A percentile compares a stretch with the other conserved stretches of the same genome.
These are phyloP conservation scores for Diaphora mendica DNA, from an alignment of 2,888 invertebrate species.

Conservation along the genomic window DNA sequence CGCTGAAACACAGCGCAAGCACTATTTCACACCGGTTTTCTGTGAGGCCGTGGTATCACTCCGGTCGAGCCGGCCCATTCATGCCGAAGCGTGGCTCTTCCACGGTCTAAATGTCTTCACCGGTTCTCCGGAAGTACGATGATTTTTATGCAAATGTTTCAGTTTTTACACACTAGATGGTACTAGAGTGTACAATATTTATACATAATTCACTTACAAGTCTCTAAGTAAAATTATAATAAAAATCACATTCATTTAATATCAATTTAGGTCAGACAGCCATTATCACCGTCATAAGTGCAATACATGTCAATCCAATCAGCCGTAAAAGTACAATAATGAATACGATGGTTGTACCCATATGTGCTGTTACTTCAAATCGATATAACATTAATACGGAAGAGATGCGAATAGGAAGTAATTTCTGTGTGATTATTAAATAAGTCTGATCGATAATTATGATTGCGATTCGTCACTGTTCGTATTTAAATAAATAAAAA, in stretches of 20 bases:
- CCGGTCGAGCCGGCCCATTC: no score
- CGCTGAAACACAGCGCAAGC: no score
- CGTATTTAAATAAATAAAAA: neutral
- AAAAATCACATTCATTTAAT: constrained; percentile 10
- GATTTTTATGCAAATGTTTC: neutral
- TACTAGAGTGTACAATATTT: neutral
- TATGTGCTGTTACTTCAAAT: constrained; percentile 10
- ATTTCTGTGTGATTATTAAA: neutral
- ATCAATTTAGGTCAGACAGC: constrained; percentile 22
- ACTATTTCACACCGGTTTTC: no score
- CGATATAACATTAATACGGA: neutral
- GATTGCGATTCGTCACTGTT: neutral
- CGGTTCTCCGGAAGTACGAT: neutral
- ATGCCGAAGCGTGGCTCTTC: no score
- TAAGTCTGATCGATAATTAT: neutral
- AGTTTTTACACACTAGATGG: neutral
- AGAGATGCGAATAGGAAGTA: neutral
- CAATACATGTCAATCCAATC: constrained; percentile 19
- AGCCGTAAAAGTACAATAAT: constrained; percentile 13
- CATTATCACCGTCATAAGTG: constrained; percentile 12
- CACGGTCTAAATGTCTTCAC: no score
- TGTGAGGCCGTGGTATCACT: no score
- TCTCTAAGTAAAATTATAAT: constrained; percentile 5
- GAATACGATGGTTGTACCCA: constrained; percentile 8
- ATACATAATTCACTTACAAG: neutral